phyloP scores from a whole-genome alignment of 2,113 vertebrate species.

The Lucifuga dentata region DNA sequence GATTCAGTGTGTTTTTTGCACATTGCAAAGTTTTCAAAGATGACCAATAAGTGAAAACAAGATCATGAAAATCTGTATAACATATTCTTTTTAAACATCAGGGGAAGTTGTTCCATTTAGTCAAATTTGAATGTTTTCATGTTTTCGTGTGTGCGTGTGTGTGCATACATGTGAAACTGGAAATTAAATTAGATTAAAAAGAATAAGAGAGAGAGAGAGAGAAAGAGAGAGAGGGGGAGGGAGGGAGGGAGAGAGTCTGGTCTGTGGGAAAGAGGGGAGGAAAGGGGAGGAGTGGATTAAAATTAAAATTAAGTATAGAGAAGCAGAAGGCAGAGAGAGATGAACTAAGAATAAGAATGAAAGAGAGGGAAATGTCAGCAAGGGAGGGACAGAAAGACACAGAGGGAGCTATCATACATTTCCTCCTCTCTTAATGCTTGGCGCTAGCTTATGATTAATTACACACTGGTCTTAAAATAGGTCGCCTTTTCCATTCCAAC shows the following conservation, averaged over 20 bases:
- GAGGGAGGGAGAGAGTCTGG: neutral
- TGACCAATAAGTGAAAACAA: no score
- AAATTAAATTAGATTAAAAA: constrained; percentile 23
- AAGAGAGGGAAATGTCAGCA: constrained; percentile 40
- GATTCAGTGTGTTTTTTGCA: no score
- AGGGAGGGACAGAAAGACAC: constrained; percentile 61
- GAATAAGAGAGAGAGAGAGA: neutral
- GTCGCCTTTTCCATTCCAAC: constrained; percentile 50
- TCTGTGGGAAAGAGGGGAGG: neutral
- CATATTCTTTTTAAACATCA: constrained; percentile 18
- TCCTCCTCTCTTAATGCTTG: constrained; percentile 63
- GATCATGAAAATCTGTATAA: no score
- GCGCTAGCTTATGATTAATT: constrained; percentile 78
- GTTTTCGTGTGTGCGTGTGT: constrained; percentile 1
- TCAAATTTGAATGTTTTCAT: no score
- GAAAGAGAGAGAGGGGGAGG: no score
- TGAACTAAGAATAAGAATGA: constrained; percentile 9
- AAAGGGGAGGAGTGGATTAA: constrained; percentile 7
- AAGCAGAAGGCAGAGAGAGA: constrained; percentile 12
- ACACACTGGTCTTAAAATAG: constrained; percentile 75
- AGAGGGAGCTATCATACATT: constrained; percentile 63
- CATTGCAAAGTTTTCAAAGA: no score
- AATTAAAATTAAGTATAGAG: constrained; percentile 48
- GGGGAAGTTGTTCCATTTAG: no score
- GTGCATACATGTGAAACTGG: neutral